These are phyloP conservation scores for Bubo blakistoni DNA, from an alignment of 2,113 vertebrate genomes.

Conservation along the genomic window DNA sequence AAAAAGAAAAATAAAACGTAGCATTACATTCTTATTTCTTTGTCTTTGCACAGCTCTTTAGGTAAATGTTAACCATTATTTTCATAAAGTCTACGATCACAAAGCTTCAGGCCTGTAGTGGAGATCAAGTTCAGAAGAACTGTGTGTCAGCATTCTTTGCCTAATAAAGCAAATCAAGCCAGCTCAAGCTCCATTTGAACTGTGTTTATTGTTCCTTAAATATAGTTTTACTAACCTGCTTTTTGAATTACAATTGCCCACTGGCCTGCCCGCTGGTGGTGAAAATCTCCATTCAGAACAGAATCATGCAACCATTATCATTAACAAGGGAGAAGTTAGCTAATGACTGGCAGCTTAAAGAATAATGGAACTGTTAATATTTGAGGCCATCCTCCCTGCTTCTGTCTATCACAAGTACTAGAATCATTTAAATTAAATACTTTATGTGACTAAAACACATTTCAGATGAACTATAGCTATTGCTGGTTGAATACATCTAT, in stretches of 20 bases:
- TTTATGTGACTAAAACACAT: not conserved
- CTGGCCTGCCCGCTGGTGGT: not conserved
- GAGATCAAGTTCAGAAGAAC: not conserved
- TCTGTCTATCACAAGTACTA: not conserved
- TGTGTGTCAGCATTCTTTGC: not conserved
- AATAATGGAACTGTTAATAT: constrained; percentile 24
- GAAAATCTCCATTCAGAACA: constrained; percentile 1
- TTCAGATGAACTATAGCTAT: not conserved
- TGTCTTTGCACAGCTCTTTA: not conserved
- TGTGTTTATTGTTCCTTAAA: not conserved
- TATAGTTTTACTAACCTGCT: not conserved
- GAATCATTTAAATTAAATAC: not conserved
- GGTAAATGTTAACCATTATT: not conserved
- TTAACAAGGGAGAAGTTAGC: constrained; percentile 26
- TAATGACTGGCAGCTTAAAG: constrained; percentile 25
- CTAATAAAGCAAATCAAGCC: not conserved
- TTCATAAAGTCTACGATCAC: not conserved
- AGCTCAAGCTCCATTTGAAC: not conserved
- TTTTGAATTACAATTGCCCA: not conserved
- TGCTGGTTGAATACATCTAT: not conserved
- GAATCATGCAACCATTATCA: not conserved
- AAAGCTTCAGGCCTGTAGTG: not conserved
- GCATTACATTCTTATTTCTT: not conserved
- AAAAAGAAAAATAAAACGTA: not conserved
- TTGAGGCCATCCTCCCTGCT: not conserved